Conservation (phyloP, 2,797 vertebrate genomes). For the Gastrophryne carolinensis region DNA sequence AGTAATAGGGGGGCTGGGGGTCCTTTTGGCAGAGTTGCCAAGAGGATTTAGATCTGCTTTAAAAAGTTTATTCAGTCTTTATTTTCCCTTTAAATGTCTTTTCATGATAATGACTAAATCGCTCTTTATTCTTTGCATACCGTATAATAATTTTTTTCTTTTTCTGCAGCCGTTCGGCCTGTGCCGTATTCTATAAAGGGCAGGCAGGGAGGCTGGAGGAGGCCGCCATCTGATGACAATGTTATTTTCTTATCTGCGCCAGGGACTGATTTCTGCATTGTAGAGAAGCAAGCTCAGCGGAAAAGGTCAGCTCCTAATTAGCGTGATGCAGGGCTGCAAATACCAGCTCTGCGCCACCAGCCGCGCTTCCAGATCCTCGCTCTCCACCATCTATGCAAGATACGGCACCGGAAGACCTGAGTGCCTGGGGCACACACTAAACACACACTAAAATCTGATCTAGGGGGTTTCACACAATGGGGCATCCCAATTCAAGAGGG, state of each 20-base stretch:
- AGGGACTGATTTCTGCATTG: background rate
- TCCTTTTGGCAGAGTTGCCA: too few relatives aligned
- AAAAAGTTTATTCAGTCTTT: background rate
- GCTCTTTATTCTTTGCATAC: background rate
- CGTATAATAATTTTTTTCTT: background rate
- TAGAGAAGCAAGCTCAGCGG: background rate
- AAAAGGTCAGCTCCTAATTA: constrained; percentile 32
- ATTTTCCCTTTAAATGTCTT: background rate
- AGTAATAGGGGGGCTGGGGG: too few relatives aligned
- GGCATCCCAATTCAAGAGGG: too few relatives aligned
- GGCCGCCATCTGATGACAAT: background rate
- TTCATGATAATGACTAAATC: too few relatives aligned
- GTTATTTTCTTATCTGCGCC: background rate
- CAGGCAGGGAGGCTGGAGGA: background rate
- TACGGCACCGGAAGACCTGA: background rate
- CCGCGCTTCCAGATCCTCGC: background rate
- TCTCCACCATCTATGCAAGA: background rate
- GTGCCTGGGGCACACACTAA: too few relatives aligned
- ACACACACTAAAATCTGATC: too few relatives aligned
- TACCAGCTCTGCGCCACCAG: background rate
- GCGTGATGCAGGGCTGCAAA: background rate
- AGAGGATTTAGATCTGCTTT: too few relatives aligned
- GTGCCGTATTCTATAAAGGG: background rate
- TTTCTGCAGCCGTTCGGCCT: too few relatives aligned
- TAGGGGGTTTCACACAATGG: too few relatives aligned